phyloP scores from a whole-genome alignment of 2,888 invertebrate genomes.

The Agrochola lota region DNA sequence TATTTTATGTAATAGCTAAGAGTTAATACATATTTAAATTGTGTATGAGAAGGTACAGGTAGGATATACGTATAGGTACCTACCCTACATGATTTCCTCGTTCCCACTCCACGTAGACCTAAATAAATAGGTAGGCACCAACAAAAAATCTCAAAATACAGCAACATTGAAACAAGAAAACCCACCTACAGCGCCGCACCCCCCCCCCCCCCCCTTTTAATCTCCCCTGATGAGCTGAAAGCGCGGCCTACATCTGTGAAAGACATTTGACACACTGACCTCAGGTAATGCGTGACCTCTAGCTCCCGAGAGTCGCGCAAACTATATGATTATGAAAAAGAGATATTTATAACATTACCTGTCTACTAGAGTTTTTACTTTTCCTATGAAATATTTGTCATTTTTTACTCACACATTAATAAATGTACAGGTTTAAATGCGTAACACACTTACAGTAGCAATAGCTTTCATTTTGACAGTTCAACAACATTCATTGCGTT shows the following conservation, averaged over 20 bases:
- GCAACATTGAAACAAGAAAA: slow-evolving; percentile 30
- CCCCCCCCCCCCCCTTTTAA: slow-evolving; percentile 35
- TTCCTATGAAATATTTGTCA: neutral
- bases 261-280: slow-evolving; percentile 65
- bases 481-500: too few species aligned
- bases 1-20: neutral
- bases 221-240: slow-evolving; percentile 61
- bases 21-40: neutral
- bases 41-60: too few species aligned
- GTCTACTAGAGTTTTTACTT: neutral
- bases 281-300: slow-evolving; percentile 42
- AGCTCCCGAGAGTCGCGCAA: slow-evolving; percentile 13
- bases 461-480: too few species aligned
- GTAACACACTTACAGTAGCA: too few species aligned
- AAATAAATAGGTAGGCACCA: neutral
- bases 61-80: too few species aligned
- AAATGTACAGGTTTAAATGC: too few species aligned
- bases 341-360: neutral
- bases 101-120: neutral
- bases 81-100: neutral
- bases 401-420: too few species aligned
- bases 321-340: slow-evolving; percentile 10
- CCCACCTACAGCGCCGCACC: slow-evolving; percentile 10
- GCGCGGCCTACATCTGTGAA: slow-evolving; percentile 62
- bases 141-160: slow-evolving; percentile 6